These are phyloP conservation scores for Zaprionus ghesquierei DNA, from an alignment of 1,140 invertebrate species.

Conservation along the genomic window DNA sequence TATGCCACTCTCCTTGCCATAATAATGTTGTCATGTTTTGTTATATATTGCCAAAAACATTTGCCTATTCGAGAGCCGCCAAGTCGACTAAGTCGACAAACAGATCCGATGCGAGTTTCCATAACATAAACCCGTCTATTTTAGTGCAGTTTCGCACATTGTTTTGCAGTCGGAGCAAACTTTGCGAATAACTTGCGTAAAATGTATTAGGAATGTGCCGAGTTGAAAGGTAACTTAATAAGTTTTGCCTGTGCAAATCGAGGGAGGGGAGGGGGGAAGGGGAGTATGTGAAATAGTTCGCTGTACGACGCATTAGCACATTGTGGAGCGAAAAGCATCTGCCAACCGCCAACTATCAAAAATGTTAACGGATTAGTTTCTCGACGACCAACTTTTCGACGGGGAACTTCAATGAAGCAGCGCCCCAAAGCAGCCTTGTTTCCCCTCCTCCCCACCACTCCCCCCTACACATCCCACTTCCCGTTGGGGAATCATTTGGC, in stretches of 20 bases:
- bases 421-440: too few relatives aligned
- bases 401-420: constrained; percentile 4
- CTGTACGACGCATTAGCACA: constrained; percentile 20
- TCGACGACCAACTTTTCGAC: constrained; percentile 1
- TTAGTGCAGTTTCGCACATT: constrained; percentile 5
- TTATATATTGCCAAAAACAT: not conserved
- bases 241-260: constrained; percentile 15
- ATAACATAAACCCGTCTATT: constrained; percentile 14
- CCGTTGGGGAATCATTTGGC: constrained; percentile 9
- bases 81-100: not conserved
- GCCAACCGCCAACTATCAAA: constrained; percentile 29
- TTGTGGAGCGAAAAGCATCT: not conserved
- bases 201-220: constrained; percentile 23
- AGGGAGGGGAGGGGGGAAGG: not conserved
- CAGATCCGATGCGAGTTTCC: not conserved
- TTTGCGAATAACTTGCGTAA: constrained; percentile 25
- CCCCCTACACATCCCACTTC: not conserved
- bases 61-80: not conserved
- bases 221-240: constrained; percentile 28
- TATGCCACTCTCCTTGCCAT: too few relatives aligned
- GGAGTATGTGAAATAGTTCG: not conserved
- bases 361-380: constrained; percentile 36
- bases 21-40: not conserved
- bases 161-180: constrained; percentile 16
- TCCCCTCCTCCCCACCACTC: too few relatives aligned